Base-by-base conservation (phyloP, 2,888 invertebrate genomes). In the Pristionchus japonicus region DNA sequence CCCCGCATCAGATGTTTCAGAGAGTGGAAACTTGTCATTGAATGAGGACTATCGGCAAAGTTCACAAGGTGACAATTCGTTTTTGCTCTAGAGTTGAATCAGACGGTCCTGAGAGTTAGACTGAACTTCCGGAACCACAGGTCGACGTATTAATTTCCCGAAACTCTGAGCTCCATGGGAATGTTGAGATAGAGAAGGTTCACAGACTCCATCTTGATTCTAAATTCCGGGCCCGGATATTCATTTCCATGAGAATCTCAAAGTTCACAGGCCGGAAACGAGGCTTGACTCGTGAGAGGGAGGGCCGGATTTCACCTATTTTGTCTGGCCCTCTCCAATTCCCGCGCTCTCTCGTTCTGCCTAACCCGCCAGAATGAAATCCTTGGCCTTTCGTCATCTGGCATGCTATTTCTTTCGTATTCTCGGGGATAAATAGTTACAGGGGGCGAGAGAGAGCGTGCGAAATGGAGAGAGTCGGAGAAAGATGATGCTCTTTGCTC, bases 351-450 rank as follows among this genome's bases (percentile, higher is more conserved):
- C n/a, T n/a, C n/a, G n/a, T n/a, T n/a, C n/a, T n/a, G n/a, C n/a
- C n/a, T n/a, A n/a, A n/a, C n/a, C n/a, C n/a, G 20, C 52, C 52
- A 23, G 52, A 52, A 52, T 3, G 20, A 2, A 23, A 17, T 52
- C 23, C 27, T 74, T 74, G 74, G 74, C 74, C 74, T 74, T 74
- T 74, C 74, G 40, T 43, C 74, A 40, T 74, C 34, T 70, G 1
- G 64, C 64, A 23, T 27, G 31, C n/a, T 27, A 64, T 64, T 64
- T 64, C 64, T 13, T 27, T 17, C 74, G 17, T 74, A 20, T 74
- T 37, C 40, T 40, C 74, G 31, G 20, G 3, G 23, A 52, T 20
- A 52, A 52, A 23, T n/a, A 15, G 23, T 31, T 7, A 20, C 52
- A 52, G 52, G 23, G 52, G 23, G 4, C 3, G 52, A 17, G 52